phyloP scores from a whole-genome alignment of 2,113 vertebrate species.

The Macquaria australasica region DNA sequence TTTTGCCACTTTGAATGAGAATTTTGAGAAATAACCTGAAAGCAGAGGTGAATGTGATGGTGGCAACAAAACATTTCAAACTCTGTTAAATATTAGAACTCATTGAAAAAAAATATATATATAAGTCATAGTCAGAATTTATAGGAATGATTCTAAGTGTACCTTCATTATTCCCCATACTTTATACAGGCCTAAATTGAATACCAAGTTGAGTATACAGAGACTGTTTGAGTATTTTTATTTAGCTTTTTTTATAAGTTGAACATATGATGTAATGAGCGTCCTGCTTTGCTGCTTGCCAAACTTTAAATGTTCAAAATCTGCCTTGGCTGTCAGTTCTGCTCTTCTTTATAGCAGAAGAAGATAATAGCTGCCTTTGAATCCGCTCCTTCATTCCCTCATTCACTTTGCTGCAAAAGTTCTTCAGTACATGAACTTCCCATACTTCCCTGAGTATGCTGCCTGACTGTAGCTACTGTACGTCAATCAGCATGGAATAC shows the following conservation, averaged over 20 bases:
- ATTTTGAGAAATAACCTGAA: neutral
- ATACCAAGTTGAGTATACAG: neutral
- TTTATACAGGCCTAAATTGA: neutral
- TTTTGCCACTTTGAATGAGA: neutral
- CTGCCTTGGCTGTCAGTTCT: neutral
- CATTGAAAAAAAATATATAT: neutral
- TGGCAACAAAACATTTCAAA: neutral
- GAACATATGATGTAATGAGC: constrained; percentile 5
- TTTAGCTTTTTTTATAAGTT: neutral
- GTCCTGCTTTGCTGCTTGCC: constrained; percentile 1
- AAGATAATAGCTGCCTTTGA: neutral
- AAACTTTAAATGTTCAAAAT: constrained; percentile 10
- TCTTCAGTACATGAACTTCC: neutral
- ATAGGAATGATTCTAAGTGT: neutral
- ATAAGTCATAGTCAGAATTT: neutral
- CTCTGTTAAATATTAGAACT: neutral
- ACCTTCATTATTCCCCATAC: too few species aligned
- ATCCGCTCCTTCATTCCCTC: neutral
- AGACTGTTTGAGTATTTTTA: neutral
- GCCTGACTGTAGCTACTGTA: neutral
- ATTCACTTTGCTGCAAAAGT: neutral
- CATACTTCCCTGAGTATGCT: too few species aligned
- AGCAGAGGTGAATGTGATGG: neutral
- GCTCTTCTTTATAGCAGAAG: neutral
- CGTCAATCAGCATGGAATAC: too few species aligned